Evolutionary conservation across 2,888 invertebrate genomes (phyloP), one percentile per base, ranked within the genome.

Genomic region (Parapristionchus giblindavisi): DNA sequence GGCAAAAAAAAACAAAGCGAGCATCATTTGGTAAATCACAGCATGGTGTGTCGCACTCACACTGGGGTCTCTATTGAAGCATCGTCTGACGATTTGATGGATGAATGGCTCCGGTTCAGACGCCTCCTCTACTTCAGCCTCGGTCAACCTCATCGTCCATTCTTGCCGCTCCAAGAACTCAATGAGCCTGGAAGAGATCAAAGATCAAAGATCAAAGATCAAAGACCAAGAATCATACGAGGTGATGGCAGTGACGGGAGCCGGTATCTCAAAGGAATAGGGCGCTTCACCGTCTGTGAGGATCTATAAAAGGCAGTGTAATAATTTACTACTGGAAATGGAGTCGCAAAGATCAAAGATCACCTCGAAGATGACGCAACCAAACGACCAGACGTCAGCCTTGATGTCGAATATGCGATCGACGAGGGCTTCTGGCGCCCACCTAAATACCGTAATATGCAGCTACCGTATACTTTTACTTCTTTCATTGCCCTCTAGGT

Each of bases 321-420:
- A 43, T 3, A 21, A 65, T 65, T 32, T 27, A 65, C 43, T 65
- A 65, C 43, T 43, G 63, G 63, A 32, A n/a, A 40, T 36, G 32
- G 58, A 6, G 29, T 29, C 2, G 21, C 1, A 27, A 11, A 17
- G 11, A 17, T 5, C 14, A 17, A 61, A 6, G 6, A 8, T 34
- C 63, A 74, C 63, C 63, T 75, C 75, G 32, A 66, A 70, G 24
- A 75, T 51, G 60, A 70, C 32, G 27, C 56, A 68, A 11, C 75
- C 75, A 36, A 75, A 75, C 24, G 70, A 58, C 75, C 75, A 75
- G 51, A 70, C 56, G 51, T 75, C 75, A 11, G 51, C 32, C 27
- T 56, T 51, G 43, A 70, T 60, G 58, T 75, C 75, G 70, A 70
- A 75, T 43, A 54, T 34, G 3, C 43, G 58, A 17, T 70, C 61